Conservation (phyloP, 2,113 vertebrate species). For the Mionectes macconnelli region DNA sequence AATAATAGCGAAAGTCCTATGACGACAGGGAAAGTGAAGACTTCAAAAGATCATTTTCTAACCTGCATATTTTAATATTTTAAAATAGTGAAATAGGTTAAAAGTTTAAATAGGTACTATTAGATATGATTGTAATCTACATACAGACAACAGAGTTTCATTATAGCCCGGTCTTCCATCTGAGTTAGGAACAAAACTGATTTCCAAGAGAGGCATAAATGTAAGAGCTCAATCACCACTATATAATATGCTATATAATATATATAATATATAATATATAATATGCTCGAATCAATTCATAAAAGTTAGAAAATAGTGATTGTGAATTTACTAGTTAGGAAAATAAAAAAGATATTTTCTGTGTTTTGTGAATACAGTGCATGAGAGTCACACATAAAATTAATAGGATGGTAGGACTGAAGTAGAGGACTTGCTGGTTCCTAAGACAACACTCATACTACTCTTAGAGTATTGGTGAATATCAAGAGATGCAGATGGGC, state of each 20-base stretch:
- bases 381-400: not conserved
- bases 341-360: not conserved
- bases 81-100: not conserved
- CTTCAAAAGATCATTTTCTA: not conserved
- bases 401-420: not conserved
- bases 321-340: not conserved
- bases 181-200: not conserved
- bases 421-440: not conserved
- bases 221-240: not conserved
- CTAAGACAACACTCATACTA: not conserved
- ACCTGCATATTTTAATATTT: not conserved
- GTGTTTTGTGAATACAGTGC: not conserved
- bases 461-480: not conserved
- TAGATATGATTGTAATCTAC: not conserved
- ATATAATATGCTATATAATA: not conserved
- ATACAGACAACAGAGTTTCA: not conserved
- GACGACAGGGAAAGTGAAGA: not conserved
- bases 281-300: not conserved
- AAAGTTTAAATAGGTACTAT: not conserved
- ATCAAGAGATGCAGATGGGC: not conserved
- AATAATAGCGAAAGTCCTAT: not conserved
- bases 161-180: not conserved
- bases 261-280: too few species aligned
- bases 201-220: not conserved
- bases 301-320: not conserved